phyloP scores from a whole-genome alignment of 2,888 invertebrate species.

The Pollenia griseotomentosa region DNA sequence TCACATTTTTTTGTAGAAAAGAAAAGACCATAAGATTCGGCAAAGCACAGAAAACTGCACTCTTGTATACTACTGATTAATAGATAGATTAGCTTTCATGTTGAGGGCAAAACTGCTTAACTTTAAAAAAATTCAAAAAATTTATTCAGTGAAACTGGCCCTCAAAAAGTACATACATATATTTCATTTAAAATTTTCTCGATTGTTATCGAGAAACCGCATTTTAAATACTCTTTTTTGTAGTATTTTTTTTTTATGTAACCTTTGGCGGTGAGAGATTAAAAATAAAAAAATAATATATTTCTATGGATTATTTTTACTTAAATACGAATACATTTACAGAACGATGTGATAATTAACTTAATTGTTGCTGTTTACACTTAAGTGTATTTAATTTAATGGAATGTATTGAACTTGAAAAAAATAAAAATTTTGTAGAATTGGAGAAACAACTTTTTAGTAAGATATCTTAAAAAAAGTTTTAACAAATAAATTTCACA shows the following conservation, averaged over 20 bases:
- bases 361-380: conserved; percentile 77
- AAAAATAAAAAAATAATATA: conserved; percentile 30
- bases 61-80: too few species aligned
- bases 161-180: conserved; percentile 1
- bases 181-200: conserved; percentile 8
- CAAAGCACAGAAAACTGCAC: too few species aligned
- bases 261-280: conserved; percentile 51
- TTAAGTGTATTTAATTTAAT: conserved; percentile 36
- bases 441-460: conserved; percentile 1
- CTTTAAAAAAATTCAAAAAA: not conserved
- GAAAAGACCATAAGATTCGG: too few species aligned
- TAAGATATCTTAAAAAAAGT: not conserved
- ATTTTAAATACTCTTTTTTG: conserved; percentile 47
- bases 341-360: conserved; percentile 78
- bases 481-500: not conserved
- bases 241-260: conserved; percentile 17
- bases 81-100: not conserved
- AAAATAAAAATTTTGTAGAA: not conserved
- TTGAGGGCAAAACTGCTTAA: not conserved
- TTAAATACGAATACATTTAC: conserved; percentile 5
- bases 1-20: too few species aligned
- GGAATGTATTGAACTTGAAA: conserved; percentile 30
- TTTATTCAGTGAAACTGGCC: not conserved
- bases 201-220: conserved; percentile 53
- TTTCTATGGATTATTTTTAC: conserved; percentile 20